These are phyloP conservation scores for Oncorhynchus mykiss DNA, from an alignment of 2,113 vertebrate species.

Conservation along the genomic window DNA sequence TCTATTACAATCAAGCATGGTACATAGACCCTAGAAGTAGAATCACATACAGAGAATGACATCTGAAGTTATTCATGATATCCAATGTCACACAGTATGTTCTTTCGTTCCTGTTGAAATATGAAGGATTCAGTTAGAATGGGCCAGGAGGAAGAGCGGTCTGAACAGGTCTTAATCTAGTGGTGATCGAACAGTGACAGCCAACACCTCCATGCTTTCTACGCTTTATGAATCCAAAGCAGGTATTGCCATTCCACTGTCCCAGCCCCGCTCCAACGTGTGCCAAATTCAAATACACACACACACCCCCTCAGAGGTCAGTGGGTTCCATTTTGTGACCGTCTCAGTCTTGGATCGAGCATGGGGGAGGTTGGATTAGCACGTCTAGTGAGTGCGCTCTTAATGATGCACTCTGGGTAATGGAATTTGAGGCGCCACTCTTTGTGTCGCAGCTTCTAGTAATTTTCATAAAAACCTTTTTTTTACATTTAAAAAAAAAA, in stretches of 20 bases:
- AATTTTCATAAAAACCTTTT: conserved; percentile 2
- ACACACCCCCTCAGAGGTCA: conserved; percentile 20
- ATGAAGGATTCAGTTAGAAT: neutral
- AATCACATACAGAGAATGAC: neutral
- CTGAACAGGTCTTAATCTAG: neutral
- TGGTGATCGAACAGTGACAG: neutral
- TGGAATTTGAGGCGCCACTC: conserved; percentile 1
- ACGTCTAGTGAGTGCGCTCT: neutral
- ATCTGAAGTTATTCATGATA: no score
- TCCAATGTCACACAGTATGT: no score
- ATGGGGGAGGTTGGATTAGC: neutral
- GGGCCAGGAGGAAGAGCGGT: neutral
- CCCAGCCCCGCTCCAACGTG: neutral
- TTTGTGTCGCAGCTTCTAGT: neutral
- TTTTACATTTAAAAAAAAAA: neutral
- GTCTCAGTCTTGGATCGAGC: neutral
- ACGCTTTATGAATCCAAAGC: neutral
- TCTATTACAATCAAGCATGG: no score
- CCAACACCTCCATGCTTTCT: neutral
- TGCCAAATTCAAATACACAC: conserved; percentile 21
- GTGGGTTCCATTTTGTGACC: neutral
- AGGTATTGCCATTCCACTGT: neutral
- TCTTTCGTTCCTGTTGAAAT: no score
- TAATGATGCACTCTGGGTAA: conserved; percentile 4
- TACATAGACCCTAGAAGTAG: no score